phyloP scores from a whole-genome alignment of 2,888 invertebrate genomes.

The Caenorhabditis afra region DNA sequence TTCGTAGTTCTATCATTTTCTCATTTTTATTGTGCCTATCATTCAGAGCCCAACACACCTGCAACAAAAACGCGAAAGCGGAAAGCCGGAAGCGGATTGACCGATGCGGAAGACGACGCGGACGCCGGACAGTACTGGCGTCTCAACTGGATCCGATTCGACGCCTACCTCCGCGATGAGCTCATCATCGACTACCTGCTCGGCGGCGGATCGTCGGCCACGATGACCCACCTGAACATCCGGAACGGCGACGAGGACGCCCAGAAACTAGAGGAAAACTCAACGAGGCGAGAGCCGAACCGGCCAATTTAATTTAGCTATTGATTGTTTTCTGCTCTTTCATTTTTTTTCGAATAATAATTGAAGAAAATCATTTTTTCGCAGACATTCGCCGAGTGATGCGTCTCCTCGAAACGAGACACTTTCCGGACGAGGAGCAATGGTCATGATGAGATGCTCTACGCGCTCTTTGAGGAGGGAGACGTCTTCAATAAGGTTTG shows the following conservation, averaged over 20 bases:
- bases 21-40: too few species aligned
- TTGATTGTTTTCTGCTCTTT: too few species aligned
- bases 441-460: slow-evolving; percentile 92
- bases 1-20: too few species aligned
- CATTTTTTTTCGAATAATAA: too few species aligned
- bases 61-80: slow-evolving; percentile 63
- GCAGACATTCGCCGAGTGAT: slow-evolving; percentile 85
- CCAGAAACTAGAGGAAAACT: too few species aligned
- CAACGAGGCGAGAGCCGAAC: slow-evolving; percentile 40
- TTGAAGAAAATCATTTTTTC: not conserved
- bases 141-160: slow-evolving; percentile 90
- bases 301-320: too few species aligned
- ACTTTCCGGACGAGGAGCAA: slow-evolving; percentile 89
- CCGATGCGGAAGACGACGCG: slow-evolving; percentile 65
- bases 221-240: slow-evolving; percentile 26
- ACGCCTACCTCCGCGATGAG: slow-evolving; percentile 85
- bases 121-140: slow-evolving; percentile 85
- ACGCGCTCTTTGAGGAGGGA: slow-evolving; percentile 89
- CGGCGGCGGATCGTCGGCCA: slow-evolving; percentile 39
- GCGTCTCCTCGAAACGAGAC: slow-evolving; percentile 88
- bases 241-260: slow-evolving; percentile 1
- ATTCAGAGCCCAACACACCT: too few species aligned
- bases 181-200: slow-evolving; percentile 78
- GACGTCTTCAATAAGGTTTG: slow-evolving; percentile 81
- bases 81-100: slow-evolving; percentile 44